Percentiles rank a stretch among this genome's conserved stretches.
phyloP scores from a whole-genome alignment of 2,113 vertebrate genomes.

The Hirundichthys speculiger region DNA sequence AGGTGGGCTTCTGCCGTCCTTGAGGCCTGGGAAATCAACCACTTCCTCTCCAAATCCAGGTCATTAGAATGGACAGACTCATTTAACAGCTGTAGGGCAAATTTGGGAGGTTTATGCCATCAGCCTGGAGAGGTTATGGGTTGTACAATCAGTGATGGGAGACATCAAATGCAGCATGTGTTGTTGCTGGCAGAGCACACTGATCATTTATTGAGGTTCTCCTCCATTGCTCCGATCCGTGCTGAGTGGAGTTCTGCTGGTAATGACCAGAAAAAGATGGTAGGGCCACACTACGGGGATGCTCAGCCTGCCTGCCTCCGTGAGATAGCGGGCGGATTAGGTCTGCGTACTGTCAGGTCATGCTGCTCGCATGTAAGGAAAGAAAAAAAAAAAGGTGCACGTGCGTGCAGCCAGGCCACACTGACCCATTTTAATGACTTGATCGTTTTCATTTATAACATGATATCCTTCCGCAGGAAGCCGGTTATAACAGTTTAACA shows the following conservation, averaged over 20 bases:
- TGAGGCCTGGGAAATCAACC: slow-evolving; percentile 32
- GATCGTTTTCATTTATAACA: slow-evolving; percentile 43
- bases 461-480: slow-evolving; percentile 19
- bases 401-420: slow-evolving; percentile 32
- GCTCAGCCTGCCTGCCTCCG: slow-evolving; percentile 60
- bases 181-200: slow-evolving; percentile 56
- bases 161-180: slow-evolving; percentile 52
- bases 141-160: slow-evolving; percentile 45
- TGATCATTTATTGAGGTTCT: slow-evolving; percentile 76
- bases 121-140: slow-evolving; percentile 41
- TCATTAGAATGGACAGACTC: slow-evolving; percentile 59
- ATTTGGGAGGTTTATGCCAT: slow-evolving; percentile 44
- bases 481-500: slow-evolving; percentile 12
- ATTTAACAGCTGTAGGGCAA: slow-evolving; percentile 41
- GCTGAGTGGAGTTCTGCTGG: slow-evolving; percentile 53
- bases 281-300: slow-evolving; percentile 59
- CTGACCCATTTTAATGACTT: slow-evolving; percentile 46
- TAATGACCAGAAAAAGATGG: slow-evolving; percentile 72
- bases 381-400: slow-evolving; percentile 31
- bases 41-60: slow-evolving; percentile 54
- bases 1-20: slow-evolving; percentile 53
- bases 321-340: slow-evolving; percentile 69
- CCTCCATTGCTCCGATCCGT: slow-evolving; percentile 68
- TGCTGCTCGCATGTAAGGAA: slow-evolving; percentile 47
- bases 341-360: slow-evolving; percentile 48